Evolutionary conservation across 1,140 invertebrate species (phyloP), one percentile per base, ranked within the genome.

Genomic region (Potamilus streckersoni): DNA sequence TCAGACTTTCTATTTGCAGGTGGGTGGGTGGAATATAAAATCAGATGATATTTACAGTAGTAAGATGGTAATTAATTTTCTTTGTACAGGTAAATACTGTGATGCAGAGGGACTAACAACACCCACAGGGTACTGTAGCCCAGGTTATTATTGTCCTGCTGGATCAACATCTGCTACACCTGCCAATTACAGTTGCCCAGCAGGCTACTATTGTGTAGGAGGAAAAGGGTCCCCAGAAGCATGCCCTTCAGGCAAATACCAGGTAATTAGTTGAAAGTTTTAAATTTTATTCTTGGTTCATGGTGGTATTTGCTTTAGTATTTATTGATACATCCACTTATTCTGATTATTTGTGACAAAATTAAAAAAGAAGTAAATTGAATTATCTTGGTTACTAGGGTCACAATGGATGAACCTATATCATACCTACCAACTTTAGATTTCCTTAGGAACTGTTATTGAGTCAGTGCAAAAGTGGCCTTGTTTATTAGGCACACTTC

Each of bases 101-200:
- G 85, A 80, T 11, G 67, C 62, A 13, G 82, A 85, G 67, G 87
- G 87, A 38, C 74, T 87, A 17, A 14, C 79, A 15, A 49, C 49
- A 15, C 31, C 79, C 73, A 74, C 79, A 60, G 87, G 86, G 15
- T 71, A 78, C 64, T 88, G 87, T 79, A 69, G 58, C 49, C 73
- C 82, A 8, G 85, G 87, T 8, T 87, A 83, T 82, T 88, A 87
- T 76, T 88, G 87, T 74, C 87, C 87, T n/a, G 78, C 65, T 20
- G 84, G 83, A 71, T 79, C 85, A 64, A 75, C 75, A 19, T 78
- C 81, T 15, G 58, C 77, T 63, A 83, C 80, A 6, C 85, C 86
- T 13, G 78, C 74, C 23, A 83, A 84, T 79, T 82, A 80, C 65
- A 82, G 79, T 59, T 89, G 87, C 80, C 85, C 83, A 38, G 79